phyloP scores from a whole-genome alignment of 2,888 invertebrate genomes.

The Netelia virgata region DNA sequence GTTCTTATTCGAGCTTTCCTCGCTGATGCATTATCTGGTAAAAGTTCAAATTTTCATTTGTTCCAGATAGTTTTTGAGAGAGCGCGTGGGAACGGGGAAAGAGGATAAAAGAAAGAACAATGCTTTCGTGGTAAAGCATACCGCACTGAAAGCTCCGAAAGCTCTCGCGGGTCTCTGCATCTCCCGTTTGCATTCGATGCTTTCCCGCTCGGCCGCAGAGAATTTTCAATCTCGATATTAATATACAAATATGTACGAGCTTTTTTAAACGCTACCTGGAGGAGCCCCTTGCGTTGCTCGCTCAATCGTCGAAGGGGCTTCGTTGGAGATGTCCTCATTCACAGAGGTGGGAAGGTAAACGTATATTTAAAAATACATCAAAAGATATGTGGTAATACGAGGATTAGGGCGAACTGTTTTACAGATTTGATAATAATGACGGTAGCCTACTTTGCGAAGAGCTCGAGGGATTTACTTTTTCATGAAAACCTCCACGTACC shows the following conservation, averaged over 20 bases:
- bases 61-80: background rate
- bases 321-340: too few relatives aligned
- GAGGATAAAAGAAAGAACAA: background rate
- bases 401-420: too few relatives aligned
- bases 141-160: background rate
- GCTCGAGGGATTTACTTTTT: too few relatives aligned
- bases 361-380: too few relatives aligned
- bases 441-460: too few relatives aligned
- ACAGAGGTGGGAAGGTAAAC: too few relatives aligned
- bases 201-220: background rate
- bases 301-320: background rate
- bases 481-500: too few relatives aligned
- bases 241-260: constrained; percentile 30
- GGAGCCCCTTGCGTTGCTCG: background rate
- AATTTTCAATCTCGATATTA: constrained; percentile 47
- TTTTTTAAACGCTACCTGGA: background rate
- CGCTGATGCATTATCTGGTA: background rate
- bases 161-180: constrained; percentile 1
- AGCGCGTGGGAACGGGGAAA: background rate
- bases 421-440: too few relatives aligned
- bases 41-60: constrained; percentile 10
- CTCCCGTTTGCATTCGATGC: background rate
- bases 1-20: background rate
- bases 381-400: too few relatives aligned
- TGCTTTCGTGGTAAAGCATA: constrained; percentile 12